Evolutionary conservation across 2,888 invertebrate species (phyloP).

Genomic region (Synanthedon andrenaeformis): DNA sequence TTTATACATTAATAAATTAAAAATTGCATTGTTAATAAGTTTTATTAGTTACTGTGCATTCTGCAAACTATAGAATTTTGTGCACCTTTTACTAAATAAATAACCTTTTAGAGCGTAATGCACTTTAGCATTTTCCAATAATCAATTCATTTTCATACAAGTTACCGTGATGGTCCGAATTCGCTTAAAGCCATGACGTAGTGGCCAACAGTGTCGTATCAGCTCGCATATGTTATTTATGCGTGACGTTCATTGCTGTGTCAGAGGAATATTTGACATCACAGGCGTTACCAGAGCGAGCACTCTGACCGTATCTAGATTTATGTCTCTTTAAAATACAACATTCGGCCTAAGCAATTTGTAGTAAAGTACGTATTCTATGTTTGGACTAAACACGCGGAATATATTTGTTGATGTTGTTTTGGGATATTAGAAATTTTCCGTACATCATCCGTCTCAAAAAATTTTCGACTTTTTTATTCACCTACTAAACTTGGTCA

Average conservation of each 20-base stretch:
- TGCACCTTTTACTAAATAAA: background rate
- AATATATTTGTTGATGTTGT: background rate
- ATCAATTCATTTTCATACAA: background rate
- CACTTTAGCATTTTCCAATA: background rate
- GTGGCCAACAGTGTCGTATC: conserved; percentile 12
- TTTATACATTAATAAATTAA: too few species aligned
- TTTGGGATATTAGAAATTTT: background rate
- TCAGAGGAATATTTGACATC: conserved; percentile 27
- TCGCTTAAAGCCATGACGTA: background rate
- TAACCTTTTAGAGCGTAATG: background rate
- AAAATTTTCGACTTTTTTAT: too few species aligned
- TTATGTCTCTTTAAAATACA: conserved; percentile 18
- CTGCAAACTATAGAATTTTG: too few species aligned
- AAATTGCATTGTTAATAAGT: too few species aligned
- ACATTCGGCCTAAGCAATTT: conserved; percentile 10
- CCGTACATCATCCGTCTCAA: too few species aligned
- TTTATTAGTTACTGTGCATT: too few species aligned
- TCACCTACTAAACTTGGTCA: too few species aligned
- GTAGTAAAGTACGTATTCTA: conserved; percentile 8
- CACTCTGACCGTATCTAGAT: conserved; percentile 22
- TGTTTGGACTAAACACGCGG: conserved; percentile 3
- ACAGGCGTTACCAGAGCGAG: conserved; percentile 17
- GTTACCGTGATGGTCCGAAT: background rate
- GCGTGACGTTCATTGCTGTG: conserved; percentile 39
- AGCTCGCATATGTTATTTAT: conserved; percentile 30